Conservation (phyloP, 2,888 invertebrate species). For the Andrena bicolor region DNA sequence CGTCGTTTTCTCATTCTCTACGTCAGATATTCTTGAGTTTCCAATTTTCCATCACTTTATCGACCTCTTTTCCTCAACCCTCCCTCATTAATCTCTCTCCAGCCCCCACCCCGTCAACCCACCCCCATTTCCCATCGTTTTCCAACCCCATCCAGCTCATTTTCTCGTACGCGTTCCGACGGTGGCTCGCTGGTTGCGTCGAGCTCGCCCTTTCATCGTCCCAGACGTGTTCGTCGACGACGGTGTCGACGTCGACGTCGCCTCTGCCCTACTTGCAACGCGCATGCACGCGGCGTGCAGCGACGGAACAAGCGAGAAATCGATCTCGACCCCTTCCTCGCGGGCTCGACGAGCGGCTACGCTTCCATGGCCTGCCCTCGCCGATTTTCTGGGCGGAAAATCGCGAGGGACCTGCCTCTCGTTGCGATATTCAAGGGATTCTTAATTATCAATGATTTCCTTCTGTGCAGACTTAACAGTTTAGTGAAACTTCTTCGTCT, state of each 20-base stretch:
- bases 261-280: constrained; percentile 68
- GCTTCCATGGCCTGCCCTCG: constrained; percentile 34
- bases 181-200: constrained; percentile 10
- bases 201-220: constrained; percentile 44
- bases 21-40: neutral
- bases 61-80: neutral
- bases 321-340: constrained; percentile 54
- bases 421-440: too few species aligned
- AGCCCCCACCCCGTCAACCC: neutral
- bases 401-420: constrained; percentile 1
- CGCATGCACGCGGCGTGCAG: constrained; percentile 66
- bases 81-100: neutral
- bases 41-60: neutral
- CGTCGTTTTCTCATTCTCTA: neutral
- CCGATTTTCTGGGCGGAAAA: constrained; percentile 49
- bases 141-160: constrained; percentile 2
- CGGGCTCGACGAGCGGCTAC: constrained; percentile 20
- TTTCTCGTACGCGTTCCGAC: constrained; percentile 29
- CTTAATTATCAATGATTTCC: constrained; percentile 14
- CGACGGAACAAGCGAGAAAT: constrained; percentile 62
- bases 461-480: neutral
- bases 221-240: constrained; percentile 51
- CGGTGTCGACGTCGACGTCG: constrained; percentile 63
- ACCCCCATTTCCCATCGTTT: constrained; percentile 1
- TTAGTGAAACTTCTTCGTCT: neutral